These are phyloP conservation scores for Pandemis corylana DNA, from an alignment of 2,888 invertebrate genomes.

Conservation along the genomic window DNA sequence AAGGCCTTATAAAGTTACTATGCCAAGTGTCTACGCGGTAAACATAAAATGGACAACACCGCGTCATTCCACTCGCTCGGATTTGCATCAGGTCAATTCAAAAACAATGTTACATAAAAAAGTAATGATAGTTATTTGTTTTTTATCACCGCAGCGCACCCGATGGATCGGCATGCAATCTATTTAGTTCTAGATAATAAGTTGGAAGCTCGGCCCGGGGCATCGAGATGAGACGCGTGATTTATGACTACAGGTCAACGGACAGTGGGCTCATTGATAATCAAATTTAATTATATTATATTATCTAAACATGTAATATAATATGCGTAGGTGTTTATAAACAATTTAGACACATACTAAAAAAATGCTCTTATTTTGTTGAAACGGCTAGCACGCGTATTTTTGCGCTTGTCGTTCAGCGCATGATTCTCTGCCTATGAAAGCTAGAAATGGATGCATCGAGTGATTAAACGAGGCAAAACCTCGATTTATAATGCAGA, in stretches of 20 bases:
- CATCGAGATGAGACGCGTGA: constrained; percentile 32
- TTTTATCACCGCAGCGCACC: constrained; percentile 23
- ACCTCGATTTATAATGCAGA: no score
- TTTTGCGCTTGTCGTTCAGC: no score
- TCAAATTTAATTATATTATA: constrained; percentile 34
- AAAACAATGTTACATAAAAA: constrained; percentile 21
- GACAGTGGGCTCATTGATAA: constrained; percentile 32
- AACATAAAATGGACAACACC: not conserved
- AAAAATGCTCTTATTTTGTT: not conserved
- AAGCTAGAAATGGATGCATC: no score
- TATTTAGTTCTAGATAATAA: constrained; percentile 26
- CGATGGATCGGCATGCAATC: constrained; percentile 15
- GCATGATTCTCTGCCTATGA: no score
- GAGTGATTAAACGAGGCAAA: no score
- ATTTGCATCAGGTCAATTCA: constrained; percentile 19
- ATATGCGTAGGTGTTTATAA: not conserved
- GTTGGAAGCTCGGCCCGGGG: constrained; percentile 30
- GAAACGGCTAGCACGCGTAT: not conserved
- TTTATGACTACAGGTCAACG: constrained; percentile 33
- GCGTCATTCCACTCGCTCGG: not conserved
- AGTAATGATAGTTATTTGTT: constrained; percentile 38
- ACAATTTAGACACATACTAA: not conserved
- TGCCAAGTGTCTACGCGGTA: not conserved
- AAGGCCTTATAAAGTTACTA: no score
- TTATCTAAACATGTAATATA: not conserved